These are phyloP conservation scores for Glandiceps talaboti DNA, from an alignment of 53 echinoderm and acorn worm species.

Conservation along the genomic window DNA sequence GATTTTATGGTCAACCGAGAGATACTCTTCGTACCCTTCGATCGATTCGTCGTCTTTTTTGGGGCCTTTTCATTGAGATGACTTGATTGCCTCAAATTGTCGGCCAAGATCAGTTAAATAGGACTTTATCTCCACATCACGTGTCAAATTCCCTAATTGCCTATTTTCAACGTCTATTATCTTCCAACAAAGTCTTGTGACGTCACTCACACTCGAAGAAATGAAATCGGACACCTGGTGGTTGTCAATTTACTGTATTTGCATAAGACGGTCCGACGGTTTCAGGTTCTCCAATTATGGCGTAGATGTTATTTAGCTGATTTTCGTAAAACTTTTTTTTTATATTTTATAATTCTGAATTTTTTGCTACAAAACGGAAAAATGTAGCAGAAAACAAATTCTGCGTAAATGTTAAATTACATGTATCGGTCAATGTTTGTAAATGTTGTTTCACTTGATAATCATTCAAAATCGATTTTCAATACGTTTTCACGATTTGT, in stretches of 20 bases:
- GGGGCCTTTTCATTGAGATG: too few relatives aligned
- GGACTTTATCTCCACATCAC: not conserved
- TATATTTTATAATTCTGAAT: too few relatives aligned
- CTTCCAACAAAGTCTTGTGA: not conserved
- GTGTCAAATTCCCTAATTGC: not conserved
- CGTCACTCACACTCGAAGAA: constrained; percentile 1
- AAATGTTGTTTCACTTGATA: too few relatives aligned
- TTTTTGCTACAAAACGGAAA: too few relatives aligned
- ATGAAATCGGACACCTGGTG: not conserved
- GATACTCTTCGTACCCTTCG: not conserved
- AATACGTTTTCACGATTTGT: too few relatives aligned
- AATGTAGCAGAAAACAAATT: too few relatives aligned
- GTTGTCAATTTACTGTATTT: not conserved
- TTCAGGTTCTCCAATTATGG: not conserved
- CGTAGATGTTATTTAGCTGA: too few relatives aligned
- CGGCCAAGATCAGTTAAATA: not conserved
- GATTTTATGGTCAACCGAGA: not conserved
- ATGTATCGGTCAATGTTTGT: too few relatives aligned
- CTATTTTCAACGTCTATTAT: not conserved
- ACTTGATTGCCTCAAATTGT: not conserved
- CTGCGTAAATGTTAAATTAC: too few relatives aligned
- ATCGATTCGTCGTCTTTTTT: not conserved
- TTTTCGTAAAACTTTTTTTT: too few relatives aligned
- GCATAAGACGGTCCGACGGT: not conserved
- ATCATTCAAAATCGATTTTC: too few relatives aligned